Evolutionary conservation across 2,797 vertebrate species (phyloP).

Genomic region (Protosalanx chinensis): DNA sequence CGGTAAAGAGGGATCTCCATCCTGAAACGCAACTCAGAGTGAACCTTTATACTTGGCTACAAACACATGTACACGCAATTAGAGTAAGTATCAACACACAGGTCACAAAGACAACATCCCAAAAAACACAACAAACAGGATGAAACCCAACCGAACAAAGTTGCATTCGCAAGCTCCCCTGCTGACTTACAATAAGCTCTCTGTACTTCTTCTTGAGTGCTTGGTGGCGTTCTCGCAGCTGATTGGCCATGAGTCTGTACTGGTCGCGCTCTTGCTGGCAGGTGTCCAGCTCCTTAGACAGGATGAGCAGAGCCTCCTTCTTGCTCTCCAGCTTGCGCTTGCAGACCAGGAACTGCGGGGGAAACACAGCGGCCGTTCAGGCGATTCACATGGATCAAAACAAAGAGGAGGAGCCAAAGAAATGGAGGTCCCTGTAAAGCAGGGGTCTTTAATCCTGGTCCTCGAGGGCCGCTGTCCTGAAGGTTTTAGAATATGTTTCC

Average conservation of each 20-base stretch:
- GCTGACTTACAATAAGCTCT: constrained; percentile 87
- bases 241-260: constrained; percentile 97
- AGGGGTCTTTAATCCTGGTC: too few species aligned
- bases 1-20: constrained; percentile 89
- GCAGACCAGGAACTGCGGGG: constrained; percentile 86
- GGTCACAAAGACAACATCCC: constrained; percentile 8
- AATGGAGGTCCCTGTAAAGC: too few species aligned
- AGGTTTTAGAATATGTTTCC: too few species aligned
- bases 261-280: constrained; percentile 98
- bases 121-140: too few species aligned
- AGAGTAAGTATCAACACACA: neutral
- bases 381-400: neutral
- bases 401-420: too few species aligned
- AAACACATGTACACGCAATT: neutral
- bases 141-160: too few species aligned
- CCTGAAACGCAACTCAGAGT: constrained; percentile 72
- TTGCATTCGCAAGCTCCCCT: too few species aligned
- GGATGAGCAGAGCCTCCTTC: constrained; percentile 93
- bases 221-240: constrained; percentile 92
- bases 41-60: neutral
- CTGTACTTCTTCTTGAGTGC: constrained; percentile 94
- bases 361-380: neutral
- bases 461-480: too few species aligned
- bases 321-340: constrained; percentile 96
- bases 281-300: constrained; percentile 96